Percentiles rank a stretch among this genome's conserved stretches.
phyloP scores from a whole-genome alignment of 37 sponge, comb jelly and placozoan species.

The Oscarella lobularis region DNA sequence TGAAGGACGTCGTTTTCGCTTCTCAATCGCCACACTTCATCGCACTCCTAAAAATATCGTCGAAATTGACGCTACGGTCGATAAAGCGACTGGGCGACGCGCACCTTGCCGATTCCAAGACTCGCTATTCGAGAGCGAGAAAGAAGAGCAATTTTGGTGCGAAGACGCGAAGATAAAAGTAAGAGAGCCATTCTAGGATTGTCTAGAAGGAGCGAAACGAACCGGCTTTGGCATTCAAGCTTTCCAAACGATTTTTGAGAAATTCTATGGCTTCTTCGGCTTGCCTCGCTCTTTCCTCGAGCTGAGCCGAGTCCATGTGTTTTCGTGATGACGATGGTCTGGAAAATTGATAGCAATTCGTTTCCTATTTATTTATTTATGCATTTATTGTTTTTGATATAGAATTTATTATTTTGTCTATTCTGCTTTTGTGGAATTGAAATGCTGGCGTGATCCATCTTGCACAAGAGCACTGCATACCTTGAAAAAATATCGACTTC shows the following conservation, averaged over 20 bases:
- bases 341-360: no score
- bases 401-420: slow-evolving; percentile 40
- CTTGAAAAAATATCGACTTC: slow-evolving; percentile 7
- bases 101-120: no score
- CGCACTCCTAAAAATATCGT: slow-evolving; percentile 16
- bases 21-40: slow-evolving; percentile 11
- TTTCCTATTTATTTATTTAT: no score
- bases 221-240: slow-evolving; percentile 49
- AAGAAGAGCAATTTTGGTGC: no score
- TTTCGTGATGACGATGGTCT: no score
- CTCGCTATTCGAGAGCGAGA: no score
- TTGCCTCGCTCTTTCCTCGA: slow-evolving; percentile 43
- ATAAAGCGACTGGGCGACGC: no score
- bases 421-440: slow-evolving; percentile 51
- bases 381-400: no score
- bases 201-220: background rate
- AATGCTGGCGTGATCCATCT: slow-evolving; percentile 92
- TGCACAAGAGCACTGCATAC: slow-evolving; percentile 89
- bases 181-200: no score
- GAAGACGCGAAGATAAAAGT: no score
- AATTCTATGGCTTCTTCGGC: slow-evolving; percentile 48
- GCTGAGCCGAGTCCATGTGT: no score
- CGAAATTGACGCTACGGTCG: no score
- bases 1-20: slow-evolving; percentile 51
- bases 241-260: slow-evolving; percentile 24